Evolutionary conservation across 1,140 invertebrate genomes (phyloP).

Genomic region (Microvelia longipes): DNA sequence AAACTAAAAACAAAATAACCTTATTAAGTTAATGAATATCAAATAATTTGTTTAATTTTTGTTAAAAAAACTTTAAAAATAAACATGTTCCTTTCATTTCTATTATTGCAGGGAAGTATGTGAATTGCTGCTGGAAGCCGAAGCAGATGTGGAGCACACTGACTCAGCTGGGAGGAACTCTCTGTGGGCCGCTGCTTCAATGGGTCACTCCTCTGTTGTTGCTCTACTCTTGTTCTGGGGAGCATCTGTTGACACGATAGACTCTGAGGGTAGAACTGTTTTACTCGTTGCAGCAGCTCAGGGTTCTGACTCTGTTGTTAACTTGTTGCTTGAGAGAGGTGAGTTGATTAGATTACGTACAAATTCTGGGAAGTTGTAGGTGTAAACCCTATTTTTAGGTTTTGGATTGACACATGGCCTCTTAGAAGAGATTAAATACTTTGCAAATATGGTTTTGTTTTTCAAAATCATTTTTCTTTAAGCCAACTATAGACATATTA

Average conservation of each 20-base stretch:
- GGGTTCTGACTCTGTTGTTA: constrained; percentile 65
- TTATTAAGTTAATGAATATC: too few species aligned
- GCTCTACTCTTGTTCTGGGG: constrained; percentile 72
- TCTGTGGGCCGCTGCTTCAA: constrained; percentile 67
- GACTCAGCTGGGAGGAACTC: constrained; percentile 64
- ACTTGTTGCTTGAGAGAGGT: constrained; percentile 69
- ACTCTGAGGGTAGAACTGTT: constrained; percentile 78
- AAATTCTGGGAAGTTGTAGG: not conserved
- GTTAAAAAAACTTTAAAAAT: too few species aligned
- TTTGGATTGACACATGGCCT: not conserved
- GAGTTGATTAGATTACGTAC: constrained; percentile 8
- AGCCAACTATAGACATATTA: too few species aligned
- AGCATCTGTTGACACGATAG: constrained; percentile 75
- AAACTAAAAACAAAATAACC: too few species aligned
- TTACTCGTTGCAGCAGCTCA: constrained; percentile 74
- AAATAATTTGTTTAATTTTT: too few species aligned
- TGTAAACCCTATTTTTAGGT: not conserved
- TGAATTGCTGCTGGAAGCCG: constrained; percentile 66
- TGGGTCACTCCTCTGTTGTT: constrained; percentile 68
- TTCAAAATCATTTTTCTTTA: too few species aligned
- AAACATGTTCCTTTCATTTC: too few species aligned
- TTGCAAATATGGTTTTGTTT: too few species aligned
- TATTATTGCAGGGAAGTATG: constrained; percentile 47
- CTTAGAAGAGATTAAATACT: too few species aligned
- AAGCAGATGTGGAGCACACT: constrained; percentile 70